Percentiles rank a stretch among this genome's conserved stretches.
phyloP scores from a whole-genome alignment of 1,140 invertebrate genomes.

The Oreohelix idahoensis region DNA sequence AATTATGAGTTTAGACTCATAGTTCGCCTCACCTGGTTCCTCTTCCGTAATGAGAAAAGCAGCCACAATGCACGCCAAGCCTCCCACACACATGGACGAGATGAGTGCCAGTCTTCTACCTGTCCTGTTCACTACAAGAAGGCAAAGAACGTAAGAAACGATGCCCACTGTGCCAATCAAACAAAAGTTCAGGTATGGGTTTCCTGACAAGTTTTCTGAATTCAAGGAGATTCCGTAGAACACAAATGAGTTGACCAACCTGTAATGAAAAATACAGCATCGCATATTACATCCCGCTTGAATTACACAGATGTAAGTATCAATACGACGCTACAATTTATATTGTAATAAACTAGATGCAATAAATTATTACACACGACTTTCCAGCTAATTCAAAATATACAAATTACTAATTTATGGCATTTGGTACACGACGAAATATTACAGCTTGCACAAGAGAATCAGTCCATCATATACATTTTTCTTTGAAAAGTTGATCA shows the following conservation, averaged over 20 bases:
- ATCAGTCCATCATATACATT: too few relatives aligned
- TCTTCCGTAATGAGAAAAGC: conserved; percentile 40
- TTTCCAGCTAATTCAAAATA: too few relatives aligned
- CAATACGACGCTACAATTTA: too few relatives aligned
- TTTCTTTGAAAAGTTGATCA: too few relatives aligned
- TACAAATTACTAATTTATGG: too few relatives aligned
- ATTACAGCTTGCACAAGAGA: too few relatives aligned
- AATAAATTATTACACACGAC: too few relatives aligned
- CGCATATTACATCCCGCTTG: too few relatives aligned
- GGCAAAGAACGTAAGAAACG: conserved; percentile 80
- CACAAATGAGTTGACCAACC: conserved; percentile 85
- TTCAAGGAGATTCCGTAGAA: conserved; percentile 89
- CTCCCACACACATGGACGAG: conserved; percentile 81
- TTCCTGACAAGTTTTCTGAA: conserved; percentile 81
- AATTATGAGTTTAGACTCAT: too few relatives aligned
- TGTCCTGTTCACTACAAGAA: conserved; percentile 58
- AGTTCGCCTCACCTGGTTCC: conserved; percentile 17
- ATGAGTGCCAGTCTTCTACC: conserved; percentile 78
- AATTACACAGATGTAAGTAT: too few relatives aligned
- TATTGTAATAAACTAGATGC: too few relatives aligned
- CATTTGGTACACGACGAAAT: too few relatives aligned
- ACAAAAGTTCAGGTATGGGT: conserved; percentile 82
- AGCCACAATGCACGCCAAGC: conserved; percentile 72
- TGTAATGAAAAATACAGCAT: conserved; percentile 67
- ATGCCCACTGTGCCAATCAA: conserved; percentile 84